Base-by-base conservation (phyloP, 1,140 invertebrate genomes). In the Caenorhabditis latens region DNA sequence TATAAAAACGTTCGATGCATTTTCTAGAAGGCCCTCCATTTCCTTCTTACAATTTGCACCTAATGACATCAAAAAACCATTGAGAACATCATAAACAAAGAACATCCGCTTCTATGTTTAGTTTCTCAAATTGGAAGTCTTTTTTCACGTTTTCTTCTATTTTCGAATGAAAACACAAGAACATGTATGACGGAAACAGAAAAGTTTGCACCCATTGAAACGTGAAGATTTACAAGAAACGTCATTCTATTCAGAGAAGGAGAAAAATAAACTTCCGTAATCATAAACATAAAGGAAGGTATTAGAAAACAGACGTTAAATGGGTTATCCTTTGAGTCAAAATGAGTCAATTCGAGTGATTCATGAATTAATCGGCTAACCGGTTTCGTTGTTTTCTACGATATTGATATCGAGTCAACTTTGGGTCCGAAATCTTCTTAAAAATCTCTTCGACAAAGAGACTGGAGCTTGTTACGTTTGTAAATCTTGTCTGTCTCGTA, bases 361-460 rank as follows among this genome's bases (percentile, higher is more conserved):
- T 71, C 65, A 71, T 19, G 24, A 1, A 13, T 40, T 67, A 67
- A 67, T 67, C 65, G 42, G 65, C 65, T 71, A 46, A 71, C 65
- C 42, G 11, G 4, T 65, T 40, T 58, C 24, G 4, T 63, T 11
- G 24, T 63, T 24, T 71, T 71, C 42, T 71, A 67, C 8, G 40
- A 71, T 16, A 71, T 16, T 16, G 16, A 71, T 1, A 40, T 63
- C 40, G 65, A 46, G 65, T 71, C 65, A 43, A 71, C 40, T 46
- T 19, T 19, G 61, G 61, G 32, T 63, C 32, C 32, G 6, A 63
- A 63, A 40, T 65, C 61, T 40, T 43, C 40, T 43, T 46, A 19
- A 19, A 19, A 16, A 8, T 43, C 4, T 43, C 40, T 8, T n/a
- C 6, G 40, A 53, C 16, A 6, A 53, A 53, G 9, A 46, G 9